Conservation (phyloP, 2,888 invertebrate genomes). For the Fissipunctia ypsillon region DNA sequence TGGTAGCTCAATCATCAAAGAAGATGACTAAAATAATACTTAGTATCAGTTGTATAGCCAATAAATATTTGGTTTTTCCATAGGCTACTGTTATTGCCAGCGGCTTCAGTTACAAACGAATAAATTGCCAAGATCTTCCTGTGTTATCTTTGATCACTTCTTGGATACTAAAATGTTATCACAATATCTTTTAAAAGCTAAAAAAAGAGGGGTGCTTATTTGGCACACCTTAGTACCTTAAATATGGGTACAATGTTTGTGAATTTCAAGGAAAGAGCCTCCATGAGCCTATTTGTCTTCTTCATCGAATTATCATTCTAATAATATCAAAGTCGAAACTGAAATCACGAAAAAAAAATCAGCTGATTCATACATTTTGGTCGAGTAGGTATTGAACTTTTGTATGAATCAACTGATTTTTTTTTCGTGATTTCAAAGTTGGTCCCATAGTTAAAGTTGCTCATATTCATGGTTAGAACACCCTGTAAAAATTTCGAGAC, state of each 20-base stretch:
- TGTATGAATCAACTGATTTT: too few relatives aligned
- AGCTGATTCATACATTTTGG: too few relatives aligned
- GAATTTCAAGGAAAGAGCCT: background rate
- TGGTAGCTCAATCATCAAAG: constrained; percentile 14
- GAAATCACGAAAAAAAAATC: too few relatives aligned
- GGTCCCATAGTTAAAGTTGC: too few relatives aligned
- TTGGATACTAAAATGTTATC: background rate
- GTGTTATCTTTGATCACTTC: background rate
- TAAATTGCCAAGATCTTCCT: background rate
- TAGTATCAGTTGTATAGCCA: background rate
- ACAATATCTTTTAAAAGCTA: background rate
- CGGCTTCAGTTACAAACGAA: background rate
- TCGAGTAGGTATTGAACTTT: too few relatives aligned
- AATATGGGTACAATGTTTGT: background rate
- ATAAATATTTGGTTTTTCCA: background rate
- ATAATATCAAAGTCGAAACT: background rate
- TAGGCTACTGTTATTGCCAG: background rate
- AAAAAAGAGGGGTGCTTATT: background rate
- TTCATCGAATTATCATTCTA: background rate
- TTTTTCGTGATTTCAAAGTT: too few relatives aligned
- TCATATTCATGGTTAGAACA: too few relatives aligned
- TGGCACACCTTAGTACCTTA: too few relatives aligned
- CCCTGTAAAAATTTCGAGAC: too few relatives aligned
- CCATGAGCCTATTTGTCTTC: background rate
- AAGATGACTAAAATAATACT: background rate